Conservation (phyloP, 2,113 vertebrate species). For the Ovis aries region ARS-UI_Ramb_v3.0 NC_056060.1:32340001-32340500, state of each 20-base stretch:
- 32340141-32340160: not conserved
- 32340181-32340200: not conserved
- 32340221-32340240: not conserved
- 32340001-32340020: not conserved
- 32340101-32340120: not conserved
- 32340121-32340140: not conserved
- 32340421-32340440: not conserved
- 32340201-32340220: not conserved
- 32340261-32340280: not conserved
- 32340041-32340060: not conserved
- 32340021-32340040: no score
- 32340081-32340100: not conserved
- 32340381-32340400: not conserved
- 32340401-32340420: not conserved
- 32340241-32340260: not conserved
- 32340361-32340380: not conserved
- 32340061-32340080: not conserved
- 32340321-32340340: not conserved
- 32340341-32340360: not conserved
- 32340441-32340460: not conserved
- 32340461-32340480: not conserved
- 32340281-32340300: not conserved
- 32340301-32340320: not conserved
- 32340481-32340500: not conserved
- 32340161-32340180: not conserved